Base-by-base conservation (phyloP, 2,113 vertebrate species). In the Melanerpes aurifrons region DNA sequence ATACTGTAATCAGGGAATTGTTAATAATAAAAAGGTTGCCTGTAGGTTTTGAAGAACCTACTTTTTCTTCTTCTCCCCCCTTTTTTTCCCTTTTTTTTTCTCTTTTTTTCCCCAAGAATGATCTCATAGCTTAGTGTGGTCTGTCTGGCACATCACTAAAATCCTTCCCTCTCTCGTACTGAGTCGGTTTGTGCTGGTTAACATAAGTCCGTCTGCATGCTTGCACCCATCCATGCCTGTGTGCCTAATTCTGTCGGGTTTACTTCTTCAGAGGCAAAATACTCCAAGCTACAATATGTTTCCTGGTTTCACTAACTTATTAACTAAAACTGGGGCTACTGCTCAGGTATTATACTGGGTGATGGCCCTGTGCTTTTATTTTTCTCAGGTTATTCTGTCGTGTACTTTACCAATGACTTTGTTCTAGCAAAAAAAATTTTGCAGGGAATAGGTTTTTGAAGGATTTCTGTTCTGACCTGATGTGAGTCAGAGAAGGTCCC, bases 191-290 rank as follows among this genome's bases (percentile, higher is more conserved):
- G 10, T 64, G 43, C 16, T 64, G 62, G 19, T 19, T 47, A 26
- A 12, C 13, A 12, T 25, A 24, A 47, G 57, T 22, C 19, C 78
- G 2, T 40, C 8, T n/a, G 22, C 3, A 0, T 9, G 8, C 5
- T 81, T 83, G 14, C 7, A 71, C n/a, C 21, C 8, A 71, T n/a
- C 21, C 8, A 0, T 6, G 16, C 4, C 3, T 16, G 4, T 22
- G 32, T 7, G 1, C 21, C 12, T n/a, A 0, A 48, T 63, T 58
- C 37, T 31, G 21, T 37, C 29, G 6, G 1, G 5, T 87, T 84
- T 66, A 6, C 48, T 77, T 32, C 32, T 73, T 63, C 2, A 0
- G 14, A 12, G 43, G 28, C 24, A 75, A 77, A 86, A 61, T 17
- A 12, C 6, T 59, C 24, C 56, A 67, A 78, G 62, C 4, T 32